Evolutionary conservation across 53 echinoderm and acorn worm genomes (phyloP).

Genomic region (Luidia sarsii): DNA sequence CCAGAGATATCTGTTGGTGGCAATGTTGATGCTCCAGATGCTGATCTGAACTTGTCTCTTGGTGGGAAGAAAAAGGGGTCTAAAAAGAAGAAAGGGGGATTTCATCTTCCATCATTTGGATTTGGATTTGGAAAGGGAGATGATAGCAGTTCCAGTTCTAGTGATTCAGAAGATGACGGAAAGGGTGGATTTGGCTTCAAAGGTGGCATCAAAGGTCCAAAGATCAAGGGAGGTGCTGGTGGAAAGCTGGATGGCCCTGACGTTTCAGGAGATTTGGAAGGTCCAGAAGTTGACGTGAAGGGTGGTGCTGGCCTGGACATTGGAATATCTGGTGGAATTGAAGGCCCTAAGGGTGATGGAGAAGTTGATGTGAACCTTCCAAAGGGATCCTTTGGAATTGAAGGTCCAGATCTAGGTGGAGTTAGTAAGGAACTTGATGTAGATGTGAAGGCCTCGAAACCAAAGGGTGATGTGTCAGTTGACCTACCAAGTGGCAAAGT

Average conservation of each 20-base stretch:
- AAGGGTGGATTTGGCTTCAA: conserved; percentile 45
- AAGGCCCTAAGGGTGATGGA: conserved; percentile 18
- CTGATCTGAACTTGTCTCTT: conserved; percentile 24
- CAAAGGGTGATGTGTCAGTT: conserved; percentile 23
- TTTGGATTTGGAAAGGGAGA: conserved; percentile 66
- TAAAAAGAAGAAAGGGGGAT: conserved; percentile 64
- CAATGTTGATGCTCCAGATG: conserved; percentile 50
- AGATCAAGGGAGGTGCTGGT: conserved; percentile 54
- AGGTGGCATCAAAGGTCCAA: conserved; percentile 69
- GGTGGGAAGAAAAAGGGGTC: conserved; percentile 13
- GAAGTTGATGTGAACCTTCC: conserved; percentile 41
- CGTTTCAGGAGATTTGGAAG: conserved; percentile 48
- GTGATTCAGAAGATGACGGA: conserved; percentile 49
- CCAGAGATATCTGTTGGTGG: conserved; percentile 61
- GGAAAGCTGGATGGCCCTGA: conserved; percentile 68
- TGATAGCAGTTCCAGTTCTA: conserved; percentile 17
- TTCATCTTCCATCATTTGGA: conserved; percentile 64
- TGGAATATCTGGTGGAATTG: conserved; percentile 47
- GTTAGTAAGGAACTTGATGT: conserved; percentile 22
- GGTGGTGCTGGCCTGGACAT: conserved; percentile 48
- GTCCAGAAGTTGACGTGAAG: conserved; percentile 63
- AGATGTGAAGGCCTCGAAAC: conserved; percentile 47
- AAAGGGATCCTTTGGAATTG: conserved; percentile 15
- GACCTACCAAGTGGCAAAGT: conserved; percentile 37
- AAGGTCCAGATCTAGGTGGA: conserved; percentile 39